These are phyloP conservation scores for Ctenopoma kingsleyae DNA, from an alignment of 2,797 vertebrate genomes.

Conservation along the genomic window DNA sequence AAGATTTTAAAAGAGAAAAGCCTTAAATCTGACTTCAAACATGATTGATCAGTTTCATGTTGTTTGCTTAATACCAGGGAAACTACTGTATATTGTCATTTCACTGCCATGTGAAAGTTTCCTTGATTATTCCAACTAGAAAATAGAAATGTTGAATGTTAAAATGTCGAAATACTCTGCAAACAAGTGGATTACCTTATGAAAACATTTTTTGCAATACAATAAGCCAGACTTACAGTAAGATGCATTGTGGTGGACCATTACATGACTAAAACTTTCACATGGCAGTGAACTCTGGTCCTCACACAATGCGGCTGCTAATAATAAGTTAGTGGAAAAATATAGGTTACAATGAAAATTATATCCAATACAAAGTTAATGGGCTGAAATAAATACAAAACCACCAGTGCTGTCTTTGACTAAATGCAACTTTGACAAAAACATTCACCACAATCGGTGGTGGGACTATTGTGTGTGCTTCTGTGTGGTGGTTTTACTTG, in stretches of 20 bases:
- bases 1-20: background rate
- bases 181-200: background rate
- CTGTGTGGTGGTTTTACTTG: slow-evolving; percentile 79
- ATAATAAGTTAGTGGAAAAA: background rate
- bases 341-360: background rate
- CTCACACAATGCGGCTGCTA: background rate
- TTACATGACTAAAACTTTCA: background rate
- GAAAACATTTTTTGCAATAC: background rate
- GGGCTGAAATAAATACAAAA: background rate
- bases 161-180: background rate
- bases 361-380: background rate
- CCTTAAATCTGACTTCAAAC: background rate
- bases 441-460: background rate
- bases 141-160: too few species aligned
- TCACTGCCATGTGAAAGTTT: background rate
- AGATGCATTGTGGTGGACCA: background rate
- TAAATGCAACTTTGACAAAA: background rate
- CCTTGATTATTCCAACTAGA: background rate
- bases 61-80: background rate
- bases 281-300: background rate
- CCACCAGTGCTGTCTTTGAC: background rate
- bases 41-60: background rate
- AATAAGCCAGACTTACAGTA: background rate
- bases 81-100: background rate
- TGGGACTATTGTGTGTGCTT: slow-evolving; percentile 1